phyloP scores from a whole-genome alignment of 2,888 invertebrate species.

The Merodon equestris region DNA sequence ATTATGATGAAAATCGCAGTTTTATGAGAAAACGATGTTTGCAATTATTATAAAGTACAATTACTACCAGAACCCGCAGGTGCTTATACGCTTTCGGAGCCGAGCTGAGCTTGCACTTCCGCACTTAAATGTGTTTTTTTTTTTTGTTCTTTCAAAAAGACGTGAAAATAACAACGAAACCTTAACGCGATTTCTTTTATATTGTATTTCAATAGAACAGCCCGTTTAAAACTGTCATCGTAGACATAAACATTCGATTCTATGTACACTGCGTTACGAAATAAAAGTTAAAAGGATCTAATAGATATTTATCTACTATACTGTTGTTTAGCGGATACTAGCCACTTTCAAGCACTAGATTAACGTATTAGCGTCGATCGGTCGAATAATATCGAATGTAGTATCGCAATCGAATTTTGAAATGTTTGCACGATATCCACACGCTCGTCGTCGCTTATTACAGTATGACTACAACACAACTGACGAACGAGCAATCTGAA shows the following conservation, averaged over 20 bases:
- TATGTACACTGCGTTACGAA: constrained; percentile 19
- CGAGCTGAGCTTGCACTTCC: constrained; percentile 50
- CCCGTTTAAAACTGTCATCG: constrained; percentile 32
- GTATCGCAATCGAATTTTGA: constrained; percentile 64
- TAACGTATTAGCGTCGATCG: constrained; percentile 31
- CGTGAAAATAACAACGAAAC: not conserved
- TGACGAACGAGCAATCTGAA: constrained; percentile 57
- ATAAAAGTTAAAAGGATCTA: too few relatives aligned
- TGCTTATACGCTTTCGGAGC: constrained; percentile 12
- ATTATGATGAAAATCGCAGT: constrained; percentile 34
- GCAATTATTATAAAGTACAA: constrained; percentile 15
- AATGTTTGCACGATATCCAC: constrained; percentile 48
- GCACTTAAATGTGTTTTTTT: constrained; percentile 31
- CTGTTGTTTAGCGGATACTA: constrained; percentile 13
- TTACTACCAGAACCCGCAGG: constrained; percentile 22
- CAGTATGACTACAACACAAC: constrained; percentile 18
- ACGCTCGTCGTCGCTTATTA: constrained; percentile 8
- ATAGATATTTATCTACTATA: constrained; percentile 13
- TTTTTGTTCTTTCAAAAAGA: too few relatives aligned
- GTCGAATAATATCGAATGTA: constrained; percentile 47
- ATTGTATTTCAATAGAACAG: constrained; percentile 19
- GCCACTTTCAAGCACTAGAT: constrained; percentile 40
- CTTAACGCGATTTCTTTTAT: not conserved
- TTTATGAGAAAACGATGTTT: constrained; percentile 45
- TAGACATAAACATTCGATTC: constrained; percentile 15